Evolutionary conservation across 2,113 vertebrate genomes (phyloP).

Genomic region (Hippocampus barbouri): DNA sequence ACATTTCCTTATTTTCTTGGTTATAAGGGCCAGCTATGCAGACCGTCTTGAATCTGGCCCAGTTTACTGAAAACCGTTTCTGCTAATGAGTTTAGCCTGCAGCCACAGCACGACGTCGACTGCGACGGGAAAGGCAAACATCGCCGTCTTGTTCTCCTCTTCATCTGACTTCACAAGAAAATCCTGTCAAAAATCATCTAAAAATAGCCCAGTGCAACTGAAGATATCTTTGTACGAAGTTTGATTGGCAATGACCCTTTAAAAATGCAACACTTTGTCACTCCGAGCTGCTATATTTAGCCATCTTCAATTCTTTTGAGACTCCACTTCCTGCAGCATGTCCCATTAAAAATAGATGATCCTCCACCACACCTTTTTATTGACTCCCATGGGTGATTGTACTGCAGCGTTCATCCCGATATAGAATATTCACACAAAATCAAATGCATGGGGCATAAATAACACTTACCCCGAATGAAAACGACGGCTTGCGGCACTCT

Average conservation of each 20-base stretch:
- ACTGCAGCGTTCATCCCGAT: neutral
- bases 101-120: neutral
- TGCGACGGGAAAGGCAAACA: neutral
- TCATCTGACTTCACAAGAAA: neutral
- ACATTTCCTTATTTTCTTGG: neutral
- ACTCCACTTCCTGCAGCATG: neutral
- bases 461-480: neutral
- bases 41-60: neutral
- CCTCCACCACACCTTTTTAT: constrained; percentile 1
- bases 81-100: constrained; percentile 4
- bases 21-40: neutral
- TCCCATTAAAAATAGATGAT: neutral
- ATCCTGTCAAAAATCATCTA: neutral
- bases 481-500: too few relatives aligned
- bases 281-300: neutral
- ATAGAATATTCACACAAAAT: neutral
- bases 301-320: neutral
- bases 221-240: neutral
- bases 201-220: neutral
- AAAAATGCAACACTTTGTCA: neutral
- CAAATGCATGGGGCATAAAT: too few relatives aligned
- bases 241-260: neutral
- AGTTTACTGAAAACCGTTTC: neutral
- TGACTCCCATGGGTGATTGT: neutral
- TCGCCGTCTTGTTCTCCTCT: neutral